Evolutionary conservation across 2,113 vertebrate species (phyloP), one percentile per base, ranked within the genome.

Genomic region (Sminthopsis crassicaudata): DNA sequence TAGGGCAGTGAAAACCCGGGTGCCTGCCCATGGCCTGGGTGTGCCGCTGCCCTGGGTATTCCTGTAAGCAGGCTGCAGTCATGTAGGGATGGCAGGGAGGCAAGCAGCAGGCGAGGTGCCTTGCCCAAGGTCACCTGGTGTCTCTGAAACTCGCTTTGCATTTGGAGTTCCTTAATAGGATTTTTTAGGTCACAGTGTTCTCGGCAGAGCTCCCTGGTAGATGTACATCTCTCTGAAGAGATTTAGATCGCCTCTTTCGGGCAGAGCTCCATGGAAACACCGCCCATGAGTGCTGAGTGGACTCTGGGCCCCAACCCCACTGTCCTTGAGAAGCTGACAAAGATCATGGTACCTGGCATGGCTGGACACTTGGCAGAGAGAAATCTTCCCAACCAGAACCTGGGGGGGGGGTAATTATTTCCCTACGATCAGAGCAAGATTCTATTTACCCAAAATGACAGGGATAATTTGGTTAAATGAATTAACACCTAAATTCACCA

Each of bases 111-210:
- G 90, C 19, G 8, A 95, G 95, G 50, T 95, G 92, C 91, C 96
- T 96, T 91, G 91, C 60, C 95, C 97, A 97, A 97, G 96, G 98
- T 97, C 96, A 96, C 90, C 95, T 92, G 46, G 90, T 91, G 92
- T 92, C 95, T 97, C 96, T 96, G 96, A 97, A 96, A 97, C 97
- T 91, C 95, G 95, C 91, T 97, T 95, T 97, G 95, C 94, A 97
- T 98, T 96, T 95, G 94, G 97, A 98, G 94, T 97, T 96, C 97
- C 97, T 97, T 97, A 97, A 96, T 97, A 95, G 94, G 96, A 94
- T 96, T 98, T 98, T 98, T 97, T 98, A 97, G 98, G 98, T 98
- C 97, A 97, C 97, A 53, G 96, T 98, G 98, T 98, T 98, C 98
- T 97, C 96, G 97, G 98, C 98, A 98, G 95, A 97, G 96, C 96